phyloP scores from a whole-genome alignment of 2,888 invertebrate species.

The Aethes cnicana region DNA sequence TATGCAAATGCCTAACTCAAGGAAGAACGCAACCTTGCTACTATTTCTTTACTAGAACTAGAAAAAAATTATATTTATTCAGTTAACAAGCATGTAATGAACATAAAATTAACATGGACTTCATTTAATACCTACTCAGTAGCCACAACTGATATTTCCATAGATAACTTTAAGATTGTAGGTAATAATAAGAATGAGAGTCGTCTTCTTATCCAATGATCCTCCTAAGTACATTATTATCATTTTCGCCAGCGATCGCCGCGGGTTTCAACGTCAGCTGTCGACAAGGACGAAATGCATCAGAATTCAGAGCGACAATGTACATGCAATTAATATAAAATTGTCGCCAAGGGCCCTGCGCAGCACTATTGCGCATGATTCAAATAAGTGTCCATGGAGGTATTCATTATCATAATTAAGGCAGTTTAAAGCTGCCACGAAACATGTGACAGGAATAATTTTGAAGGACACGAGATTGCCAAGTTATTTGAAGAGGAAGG shows the following conservation, averaged over 20 bases:
- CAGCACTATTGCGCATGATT: conserved; percentile 14
- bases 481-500: background rate
- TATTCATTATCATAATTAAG: conserved; percentile 20
- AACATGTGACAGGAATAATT: conserved; percentile 4
- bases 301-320: conserved; percentile 41
- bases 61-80: too few species aligned
- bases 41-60: too few species aligned
- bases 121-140: too few species aligned
- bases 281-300: conserved; percentile 47
- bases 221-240: too few species aligned
- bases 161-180: too few species aligned
- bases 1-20: too few species aligned
- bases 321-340: conserved; percentile 26
- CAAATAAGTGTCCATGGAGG: conserved; percentile 5
- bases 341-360: conserved; percentile 11
- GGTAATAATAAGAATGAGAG: too few species aligned
- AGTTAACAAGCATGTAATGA: too few species aligned
- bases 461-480: background rate
- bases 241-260: conserved; percentile 40
- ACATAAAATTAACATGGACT: too few species aligned
- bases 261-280: conserved; percentile 48
- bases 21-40: too few species aligned
- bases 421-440: conserved; percentile 2
- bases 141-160: too few species aligned
- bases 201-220: too few species aligned